These are phyloP conservation scores for Trichonephila inaurata DNA, from an alignment of 1,140 invertebrate genomes.

Conservation along the genomic window DNA sequence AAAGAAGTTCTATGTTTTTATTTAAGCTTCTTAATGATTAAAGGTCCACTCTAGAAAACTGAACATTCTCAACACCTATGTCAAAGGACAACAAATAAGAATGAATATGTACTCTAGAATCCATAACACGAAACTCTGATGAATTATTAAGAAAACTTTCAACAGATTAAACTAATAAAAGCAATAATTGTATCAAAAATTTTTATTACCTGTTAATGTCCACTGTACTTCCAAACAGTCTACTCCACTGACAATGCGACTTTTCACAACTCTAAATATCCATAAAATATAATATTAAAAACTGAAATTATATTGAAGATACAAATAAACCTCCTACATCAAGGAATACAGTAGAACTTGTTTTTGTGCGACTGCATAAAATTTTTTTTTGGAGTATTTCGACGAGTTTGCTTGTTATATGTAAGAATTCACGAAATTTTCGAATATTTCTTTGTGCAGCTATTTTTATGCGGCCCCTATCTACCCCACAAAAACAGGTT, in stretches of 20 bases:
- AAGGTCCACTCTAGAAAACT: background rate
- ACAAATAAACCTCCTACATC: too few species aligned
- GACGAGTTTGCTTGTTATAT: too few species aligned
- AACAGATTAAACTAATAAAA: background rate
- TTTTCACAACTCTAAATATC: background rate
- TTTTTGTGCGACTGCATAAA: too few species aligned
- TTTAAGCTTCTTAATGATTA: background rate
- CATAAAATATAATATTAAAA: background rate
- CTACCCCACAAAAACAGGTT: too few species aligned
- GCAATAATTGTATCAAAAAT: background rate
- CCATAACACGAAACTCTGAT: background rate
- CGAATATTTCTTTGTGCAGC: too few species aligned
- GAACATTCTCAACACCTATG: too few species aligned
- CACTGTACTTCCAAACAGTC: constrained; percentile 10
- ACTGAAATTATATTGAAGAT: background rate
- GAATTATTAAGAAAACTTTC: background rate
- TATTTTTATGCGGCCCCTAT: too few species aligned
- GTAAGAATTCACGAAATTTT: too few species aligned
- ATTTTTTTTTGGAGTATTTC: too few species aligned
- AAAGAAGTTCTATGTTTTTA: background rate
- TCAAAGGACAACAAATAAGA: too few species aligned
- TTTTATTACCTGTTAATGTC: background rate
- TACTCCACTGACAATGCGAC: background rate
- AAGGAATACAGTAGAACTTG: too few species aligned
- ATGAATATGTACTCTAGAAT: too few species aligned